A percentile compares a stretch with the other conserved stretches of the same genome.
Evolutionary conservation across 1,140 invertebrate species (phyloP).

Genomic region (Orchestia grillus): DNA sequence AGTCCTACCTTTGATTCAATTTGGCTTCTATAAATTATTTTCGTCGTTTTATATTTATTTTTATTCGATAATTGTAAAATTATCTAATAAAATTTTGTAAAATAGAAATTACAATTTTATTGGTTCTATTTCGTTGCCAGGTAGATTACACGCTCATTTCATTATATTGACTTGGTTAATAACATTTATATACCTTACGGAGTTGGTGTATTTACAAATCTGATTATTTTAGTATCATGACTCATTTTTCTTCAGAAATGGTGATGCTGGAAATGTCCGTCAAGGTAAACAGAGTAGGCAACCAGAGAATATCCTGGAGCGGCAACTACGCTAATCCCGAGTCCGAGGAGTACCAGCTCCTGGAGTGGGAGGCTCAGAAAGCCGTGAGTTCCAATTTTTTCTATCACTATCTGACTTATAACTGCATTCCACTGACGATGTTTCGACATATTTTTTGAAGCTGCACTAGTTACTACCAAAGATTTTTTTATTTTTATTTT

Average conservation of each 20-base stretch:
- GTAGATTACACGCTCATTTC: too few species aligned
- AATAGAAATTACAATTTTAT: too few species aligned
- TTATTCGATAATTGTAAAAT: too few species aligned
- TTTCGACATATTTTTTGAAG: not conserved
- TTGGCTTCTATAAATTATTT: too few species aligned
- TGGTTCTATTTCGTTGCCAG: too few species aligned
- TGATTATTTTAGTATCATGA: not conserved
- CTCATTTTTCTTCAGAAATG: slow-evolving; percentile 72
- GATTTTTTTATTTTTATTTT: not conserved
- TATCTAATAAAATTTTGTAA: too few species aligned
- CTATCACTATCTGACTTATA: not conserved
- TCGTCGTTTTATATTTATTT: too few species aligned
- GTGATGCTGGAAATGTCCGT: slow-evolving; percentile 85
- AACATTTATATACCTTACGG: too few species aligned
- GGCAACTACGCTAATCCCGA: slow-evolving; percentile 80
- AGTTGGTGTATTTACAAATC: not conserved
- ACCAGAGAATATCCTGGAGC: slow-evolving; percentile 82
- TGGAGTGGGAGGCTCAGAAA: slow-evolving; percentile 85
- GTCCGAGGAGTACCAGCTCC: slow-evolving; percentile 84
- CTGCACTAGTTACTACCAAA: not conserved
- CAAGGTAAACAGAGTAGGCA: slow-evolving; percentile 85
- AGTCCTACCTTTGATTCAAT: too few species aligned
- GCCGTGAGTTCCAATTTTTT: slow-evolving; percentile 75
- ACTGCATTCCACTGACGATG: not conserved
- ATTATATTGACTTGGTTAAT: too few species aligned